Conservation (phyloP, 2,888 invertebrate species). For the Eumacrocentrus americanus region DNA sequence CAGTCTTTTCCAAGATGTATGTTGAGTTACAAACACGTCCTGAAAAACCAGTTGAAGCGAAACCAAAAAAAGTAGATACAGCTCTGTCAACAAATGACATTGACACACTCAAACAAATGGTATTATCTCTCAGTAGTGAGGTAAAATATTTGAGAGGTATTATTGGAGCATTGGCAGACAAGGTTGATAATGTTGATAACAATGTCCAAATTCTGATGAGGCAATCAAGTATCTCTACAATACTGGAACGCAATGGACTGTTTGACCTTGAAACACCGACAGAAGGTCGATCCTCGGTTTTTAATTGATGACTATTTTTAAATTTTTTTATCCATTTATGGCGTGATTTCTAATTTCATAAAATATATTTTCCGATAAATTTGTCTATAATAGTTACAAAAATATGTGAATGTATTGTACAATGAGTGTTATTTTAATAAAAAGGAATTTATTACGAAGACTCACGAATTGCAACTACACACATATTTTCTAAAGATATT, state of each 20-base stretch:
- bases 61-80: background rate
- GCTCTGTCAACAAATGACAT: background rate
- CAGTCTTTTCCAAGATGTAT: no score
- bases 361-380: background rate
- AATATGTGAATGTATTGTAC: background rate
- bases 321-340: no score
- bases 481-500: constrained; percentile 80
- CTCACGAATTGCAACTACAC: constrained; percentile 70
- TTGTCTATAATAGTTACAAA: background rate
- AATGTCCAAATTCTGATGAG: background rate
- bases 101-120: background rate
- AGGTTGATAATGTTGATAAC: background rate
- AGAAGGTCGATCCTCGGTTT: no score
- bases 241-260: no score
- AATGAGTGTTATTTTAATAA: background rate
- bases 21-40: no score
- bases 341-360: no score
- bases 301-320: no score
- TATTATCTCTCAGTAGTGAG: background rate
- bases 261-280: no score
- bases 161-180: background rate
- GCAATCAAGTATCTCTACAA: background rate
- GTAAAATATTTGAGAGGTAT: background rate
- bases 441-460: background rate
- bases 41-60: no score